Conservation (phyloP, 1,140 invertebrate species). For the Heliconius himera region DNA sequence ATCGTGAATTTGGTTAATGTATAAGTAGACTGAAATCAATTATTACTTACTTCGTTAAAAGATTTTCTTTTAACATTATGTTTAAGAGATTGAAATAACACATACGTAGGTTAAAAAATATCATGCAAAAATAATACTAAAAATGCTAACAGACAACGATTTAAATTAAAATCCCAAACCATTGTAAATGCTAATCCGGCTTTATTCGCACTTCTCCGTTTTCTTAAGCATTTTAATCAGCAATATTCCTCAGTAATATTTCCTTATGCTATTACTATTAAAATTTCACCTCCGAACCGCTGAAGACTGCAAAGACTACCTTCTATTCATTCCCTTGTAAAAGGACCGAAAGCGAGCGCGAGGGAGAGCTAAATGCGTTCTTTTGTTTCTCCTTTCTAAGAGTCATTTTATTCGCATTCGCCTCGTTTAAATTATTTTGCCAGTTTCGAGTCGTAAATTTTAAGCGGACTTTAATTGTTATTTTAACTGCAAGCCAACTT, state of each 20-base stretch:
- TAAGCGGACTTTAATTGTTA: conserved; percentile 79
- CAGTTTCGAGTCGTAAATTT: conserved; percentile 80
- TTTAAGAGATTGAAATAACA: neutral
- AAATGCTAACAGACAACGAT: neutral
- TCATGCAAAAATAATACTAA: neutral
- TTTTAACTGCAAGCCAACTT: conserved; percentile 79
- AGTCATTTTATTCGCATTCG: conserved; percentile 66
- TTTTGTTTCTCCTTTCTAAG: conserved; percentile 73
- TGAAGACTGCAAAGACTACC: conserved; percentile 59
- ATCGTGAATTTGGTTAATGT: conserved; percentile 57
- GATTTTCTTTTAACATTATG: neutral
- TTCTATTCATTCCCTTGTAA: conserved; percentile 55
- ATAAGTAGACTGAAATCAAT: conserved; percentile 13
- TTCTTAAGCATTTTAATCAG: conserved; percentile 68
- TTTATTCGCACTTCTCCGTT: conserved; percentile 45
- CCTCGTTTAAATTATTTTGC: conserved; percentile 77
- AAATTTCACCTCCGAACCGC: conserved; percentile 72
- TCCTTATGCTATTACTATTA: conserved; percentile 59
- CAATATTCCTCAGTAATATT: conserved; percentile 62
- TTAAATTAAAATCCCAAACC: neutral
- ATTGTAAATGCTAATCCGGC: conserved; percentile 17
- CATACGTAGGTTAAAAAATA: neutral
- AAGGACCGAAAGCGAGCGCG: conserved; percentile 60
- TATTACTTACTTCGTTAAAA: neutral
- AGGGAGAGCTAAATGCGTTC: conserved; percentile 64